Evolutionary conservation across 2,113 vertebrate genomes (phyloP).

Genomic region (Phrynosoma platyrhinos): DNA sequence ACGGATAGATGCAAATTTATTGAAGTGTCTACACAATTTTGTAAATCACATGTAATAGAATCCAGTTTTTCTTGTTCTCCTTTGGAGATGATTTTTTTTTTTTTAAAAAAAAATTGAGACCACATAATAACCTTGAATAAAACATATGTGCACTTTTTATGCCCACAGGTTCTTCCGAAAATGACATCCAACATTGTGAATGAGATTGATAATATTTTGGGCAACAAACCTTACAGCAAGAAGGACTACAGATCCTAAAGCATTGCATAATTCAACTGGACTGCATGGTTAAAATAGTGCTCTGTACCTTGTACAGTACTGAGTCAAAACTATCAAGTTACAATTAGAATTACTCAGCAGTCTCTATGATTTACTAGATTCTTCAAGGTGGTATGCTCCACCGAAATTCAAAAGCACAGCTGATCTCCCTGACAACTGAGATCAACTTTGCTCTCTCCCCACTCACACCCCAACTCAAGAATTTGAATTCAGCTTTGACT

Average conservation of each 20-base stretch:
- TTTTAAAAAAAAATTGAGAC: not conserved
- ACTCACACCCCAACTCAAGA: not conserved
- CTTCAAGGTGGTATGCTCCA: slow-evolving; percentile 79
- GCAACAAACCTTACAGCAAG: slow-evolving; percentile 95
- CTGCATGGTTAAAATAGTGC: slow-evolving; percentile 74
- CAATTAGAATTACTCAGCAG: slow-evolving; percentile 74
- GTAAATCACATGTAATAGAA: not conserved
- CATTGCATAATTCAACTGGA: slow-evolving; percentile 71
- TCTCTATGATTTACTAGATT: slow-evolving; percentile 73
- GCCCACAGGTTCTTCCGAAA: slow-evolving; percentile 93
- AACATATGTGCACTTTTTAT: not conserved
- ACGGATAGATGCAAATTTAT: not conserved
- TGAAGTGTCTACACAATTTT: not conserved
- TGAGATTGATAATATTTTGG: slow-evolving; percentile 95
- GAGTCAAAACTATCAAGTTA: slow-evolving; percentile 55
- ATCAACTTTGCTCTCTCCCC: slow-evolving; percentile 63
- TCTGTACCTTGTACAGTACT: slow-evolving; percentile 66
- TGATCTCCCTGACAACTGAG: slow-evolving; percentile 69
- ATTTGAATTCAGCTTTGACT: not conserved
- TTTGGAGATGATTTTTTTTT: not conserved
- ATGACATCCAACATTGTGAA: slow-evolving; percentile 95
- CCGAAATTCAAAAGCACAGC: slow-evolving; percentile 76
- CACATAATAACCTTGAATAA: slow-evolving; percentile 10
- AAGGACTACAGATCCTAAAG: slow-evolving; percentile 95
- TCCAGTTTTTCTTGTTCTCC: not conserved